phyloP scores from a whole-genome alignment of 2,888 invertebrate species.

The Drosophila histrio region DNA sequence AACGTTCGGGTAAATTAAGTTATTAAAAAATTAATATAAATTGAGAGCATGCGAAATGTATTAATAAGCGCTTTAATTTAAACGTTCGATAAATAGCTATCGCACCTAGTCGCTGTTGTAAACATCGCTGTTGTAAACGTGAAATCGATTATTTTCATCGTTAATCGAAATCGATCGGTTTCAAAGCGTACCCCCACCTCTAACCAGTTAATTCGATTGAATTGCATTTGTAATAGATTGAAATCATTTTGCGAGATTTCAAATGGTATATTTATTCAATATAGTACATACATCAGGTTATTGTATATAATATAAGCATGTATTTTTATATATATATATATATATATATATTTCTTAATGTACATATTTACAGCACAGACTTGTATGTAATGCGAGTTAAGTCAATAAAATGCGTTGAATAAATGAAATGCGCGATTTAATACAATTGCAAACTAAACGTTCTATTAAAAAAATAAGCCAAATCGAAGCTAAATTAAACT shows the following conservation, averaged over 20 bases:
- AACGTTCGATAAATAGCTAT: not conserved
- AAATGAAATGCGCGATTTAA: conserved; percentile 51
- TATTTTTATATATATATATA: conserved; percentile 19
- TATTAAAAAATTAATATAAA: not conserved
- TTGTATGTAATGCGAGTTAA: conserved; percentile 29
- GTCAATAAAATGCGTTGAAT: conserved; percentile 23
- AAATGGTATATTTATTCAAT: conserved; percentile 33
- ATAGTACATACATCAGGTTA: conserved; percentile 15
- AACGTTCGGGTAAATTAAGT: no score
- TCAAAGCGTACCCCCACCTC: not conserved
- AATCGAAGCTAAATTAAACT: conserved; percentile 42
- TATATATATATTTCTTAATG: conserved; percentile 39
- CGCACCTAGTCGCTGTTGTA: no score
- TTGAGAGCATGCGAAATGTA: not conserved
- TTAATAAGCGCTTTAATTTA: not conserved
- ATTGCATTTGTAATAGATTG: not conserved
- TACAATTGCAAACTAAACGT: conserved; percentile 46
- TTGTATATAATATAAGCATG: not conserved
- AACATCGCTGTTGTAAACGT: not conserved
- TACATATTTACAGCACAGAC: conserved; percentile 66
- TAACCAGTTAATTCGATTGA: not conserved
- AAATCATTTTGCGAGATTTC: conserved; percentile 40
- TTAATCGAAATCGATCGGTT: not conserved
- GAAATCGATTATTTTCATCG: not conserved
- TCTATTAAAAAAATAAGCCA: conserved; percentile 1